Conservation (phyloP, 2,888 invertebrate genomes). For the Cosmorhoe ocellata region DNA sequence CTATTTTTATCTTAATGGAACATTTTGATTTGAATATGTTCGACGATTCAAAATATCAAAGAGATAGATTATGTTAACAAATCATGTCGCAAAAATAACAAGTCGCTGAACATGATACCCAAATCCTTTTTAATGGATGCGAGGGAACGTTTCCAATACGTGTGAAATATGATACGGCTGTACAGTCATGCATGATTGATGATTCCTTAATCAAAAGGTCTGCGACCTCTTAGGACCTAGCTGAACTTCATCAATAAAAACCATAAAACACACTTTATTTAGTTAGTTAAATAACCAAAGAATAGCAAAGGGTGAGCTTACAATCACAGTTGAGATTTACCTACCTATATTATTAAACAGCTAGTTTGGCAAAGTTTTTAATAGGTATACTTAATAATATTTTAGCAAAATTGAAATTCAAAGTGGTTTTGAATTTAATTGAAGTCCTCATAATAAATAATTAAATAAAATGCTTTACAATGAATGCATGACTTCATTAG, state of each 20-base stretch:
- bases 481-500: too few species aligned
- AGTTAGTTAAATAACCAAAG: too few species aligned
- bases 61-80: conserved; percentile 25
- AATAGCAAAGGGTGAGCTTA: too few species aligned
- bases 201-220: conserved; percentile 76
- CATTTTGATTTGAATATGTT: background rate
- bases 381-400: too few species aligned
- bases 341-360: too few species aligned
- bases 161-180: conserved; percentile 67
- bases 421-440: too few species aligned
- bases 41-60: conserved; percentile 12
- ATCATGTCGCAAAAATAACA: conserved; percentile 31
- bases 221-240: conserved; percentile 52
- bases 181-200: conserved; percentile 71
- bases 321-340: too few species aligned
- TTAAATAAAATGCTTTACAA: too few species aligned
- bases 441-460: too few species aligned
- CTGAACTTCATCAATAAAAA: background rate
- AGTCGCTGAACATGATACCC: conserved; percentile 34
- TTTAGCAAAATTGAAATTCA: too few species aligned
- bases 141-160: conserved; percentile 51
- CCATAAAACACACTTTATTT: too few species aligned
- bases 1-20: background rate
- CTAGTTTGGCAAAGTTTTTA: too few species aligned
- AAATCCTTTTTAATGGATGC: conserved; percentile 41